These are phyloP conservation scores for Cephalotes varians DNA, from an alignment of 2,888 invertebrate species.

Conservation along the genomic window DNA sequence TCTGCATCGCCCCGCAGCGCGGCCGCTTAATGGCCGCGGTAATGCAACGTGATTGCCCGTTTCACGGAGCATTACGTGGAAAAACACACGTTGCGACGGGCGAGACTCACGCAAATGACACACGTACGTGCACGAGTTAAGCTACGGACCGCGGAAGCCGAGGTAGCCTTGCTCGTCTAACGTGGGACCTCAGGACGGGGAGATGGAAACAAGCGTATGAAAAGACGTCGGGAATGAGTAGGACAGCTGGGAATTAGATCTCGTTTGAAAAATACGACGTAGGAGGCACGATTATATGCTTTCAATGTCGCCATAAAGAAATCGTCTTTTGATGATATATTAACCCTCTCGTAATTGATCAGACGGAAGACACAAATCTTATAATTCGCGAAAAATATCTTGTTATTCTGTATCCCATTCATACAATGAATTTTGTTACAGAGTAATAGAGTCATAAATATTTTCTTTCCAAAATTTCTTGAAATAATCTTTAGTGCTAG, in stretches of 20 bases:
- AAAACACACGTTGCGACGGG: constrained; percentile 69
- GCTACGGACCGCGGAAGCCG: constrained; percentile 40
- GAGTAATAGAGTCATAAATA: background rate
- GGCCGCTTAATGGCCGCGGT: constrained; percentile 65
- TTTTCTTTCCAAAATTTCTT: background rate
- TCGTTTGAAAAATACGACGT: constrained; percentile 41
- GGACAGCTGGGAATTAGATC: constrained; percentile 59
- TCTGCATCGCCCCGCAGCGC: constrained; percentile 53
- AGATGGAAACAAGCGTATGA: constrained; percentile 30
- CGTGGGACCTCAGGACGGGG: constrained; percentile 27
- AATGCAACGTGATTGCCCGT: constrained; percentile 75
- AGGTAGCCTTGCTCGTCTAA: constrained; percentile 20
- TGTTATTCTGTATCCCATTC: background rate
- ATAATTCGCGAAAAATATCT: background rate
- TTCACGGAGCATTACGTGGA: constrained; percentile 77
- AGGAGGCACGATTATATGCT: background rate
- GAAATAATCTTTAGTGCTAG: background rate
- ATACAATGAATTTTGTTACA: background rate
- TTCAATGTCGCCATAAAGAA: background rate
- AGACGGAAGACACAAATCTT: background rate
- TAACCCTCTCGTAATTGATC: background rate
- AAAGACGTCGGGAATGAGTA: constrained; percentile 2
- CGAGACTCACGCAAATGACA: constrained; percentile 67
- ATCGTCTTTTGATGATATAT: background rate
- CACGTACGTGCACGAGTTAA: constrained; percentile 60